Base-by-base conservation (phyloP, 2,797 vertebrate genomes). In the Pogonophryne albipinna region DNA sequence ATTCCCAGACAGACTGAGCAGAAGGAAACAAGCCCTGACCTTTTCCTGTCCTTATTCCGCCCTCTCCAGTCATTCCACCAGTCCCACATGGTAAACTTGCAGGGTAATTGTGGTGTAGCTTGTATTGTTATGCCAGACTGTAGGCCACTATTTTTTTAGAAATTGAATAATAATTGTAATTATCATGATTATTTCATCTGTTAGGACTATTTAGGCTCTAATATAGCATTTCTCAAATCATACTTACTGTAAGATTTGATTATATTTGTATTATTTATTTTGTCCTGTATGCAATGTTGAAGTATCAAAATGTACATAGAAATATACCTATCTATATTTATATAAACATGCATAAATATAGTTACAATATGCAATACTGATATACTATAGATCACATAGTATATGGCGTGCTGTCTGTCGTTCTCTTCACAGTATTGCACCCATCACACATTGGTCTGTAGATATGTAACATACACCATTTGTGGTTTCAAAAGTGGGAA, bases 21-120 rank as follows among this genome's bases (percentile, higher is more conserved):
- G 84, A 91, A 90, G 86, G 87, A 90, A 89, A 91, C 77, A 83
- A 85, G 76, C 79, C 83, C 87, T 13, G 46, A 86, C 80, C 75
- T 88, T 85, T 38, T 92, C 85, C 90, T 86, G 71, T 87, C 84
- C 87, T 80, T 93, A 95, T 95, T 95, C 94, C 93, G 84, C 94
- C 91, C 66, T 94, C 86, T 94, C 92, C 92, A 96, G 96, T 97
- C 98, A 98, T 98, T 98, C 97, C 98, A 97, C 95, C 95, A 95
- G 90, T 89, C 96, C 94, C 96, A 96, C 95, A 95, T 95, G 95
- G 95, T 96, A 96, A 92, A 95, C 94, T 88, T 94, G 94, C 97
- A 96, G 96, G 95, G 94, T 96, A 94, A 94, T 93, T 90, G 93
- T 95, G 96, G 93, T 94, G 93, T 96, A 97, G 95, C 95, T 94